These are phyloP conservation scores for Musca domestica DNA, from an alignment of 1,140 invertebrate species.

Conservation along the genomic window DNA sequence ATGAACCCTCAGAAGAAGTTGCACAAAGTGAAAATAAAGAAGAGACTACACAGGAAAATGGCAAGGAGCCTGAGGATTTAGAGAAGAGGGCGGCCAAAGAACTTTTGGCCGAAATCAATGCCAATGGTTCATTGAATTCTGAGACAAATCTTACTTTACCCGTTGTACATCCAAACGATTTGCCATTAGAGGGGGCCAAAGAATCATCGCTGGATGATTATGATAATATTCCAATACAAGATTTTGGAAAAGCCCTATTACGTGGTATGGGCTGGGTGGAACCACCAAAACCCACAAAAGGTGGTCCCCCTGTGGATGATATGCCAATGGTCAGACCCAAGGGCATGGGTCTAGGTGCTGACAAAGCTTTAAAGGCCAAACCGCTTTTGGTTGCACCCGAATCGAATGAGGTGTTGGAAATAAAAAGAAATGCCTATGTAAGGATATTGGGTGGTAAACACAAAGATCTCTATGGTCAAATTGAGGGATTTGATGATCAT, in stretches of 20 bases:
- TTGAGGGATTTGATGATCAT: conserved; percentile 84
- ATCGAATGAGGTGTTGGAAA: conserved; percentile 62
- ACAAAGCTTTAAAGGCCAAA: conserved; percentile 61
- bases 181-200: conserved; percentile 59
- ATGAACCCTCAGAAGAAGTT: conserved; percentile 42
- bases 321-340: conserved; percentile 65
- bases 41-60: conserved; percentile 40
- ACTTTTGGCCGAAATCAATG: conserved; percentile 39
- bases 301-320: conserved; percentile 63
- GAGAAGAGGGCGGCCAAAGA: conserved; percentile 59
- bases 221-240: conserved; percentile 81
- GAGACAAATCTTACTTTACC: conserved; percentile 58
- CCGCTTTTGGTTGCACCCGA: conserved; percentile 51
- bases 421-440: conserved; percentile 68
- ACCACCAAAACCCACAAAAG: conserved; percentile 59
- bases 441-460: conserved; percentile 71
- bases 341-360: conserved; percentile 89
- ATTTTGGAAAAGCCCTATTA: conserved; percentile 89
- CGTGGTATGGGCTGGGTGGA: conserved; percentile 89
- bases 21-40: conserved; percentile 27
- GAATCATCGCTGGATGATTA: conserved; percentile 84
- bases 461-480: conserved; percentile 77
- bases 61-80: conserved; percentile 46
- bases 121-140: conserved; percentile 48
- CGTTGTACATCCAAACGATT: conserved; percentile 53